Percentiles rank a stretch among this genome's conserved stretches.
These are phyloP conservation scores for Lates calcarifer DNA, from an alignment of 2,113 vertebrate species.

Conservation along the genomic window DNA sequence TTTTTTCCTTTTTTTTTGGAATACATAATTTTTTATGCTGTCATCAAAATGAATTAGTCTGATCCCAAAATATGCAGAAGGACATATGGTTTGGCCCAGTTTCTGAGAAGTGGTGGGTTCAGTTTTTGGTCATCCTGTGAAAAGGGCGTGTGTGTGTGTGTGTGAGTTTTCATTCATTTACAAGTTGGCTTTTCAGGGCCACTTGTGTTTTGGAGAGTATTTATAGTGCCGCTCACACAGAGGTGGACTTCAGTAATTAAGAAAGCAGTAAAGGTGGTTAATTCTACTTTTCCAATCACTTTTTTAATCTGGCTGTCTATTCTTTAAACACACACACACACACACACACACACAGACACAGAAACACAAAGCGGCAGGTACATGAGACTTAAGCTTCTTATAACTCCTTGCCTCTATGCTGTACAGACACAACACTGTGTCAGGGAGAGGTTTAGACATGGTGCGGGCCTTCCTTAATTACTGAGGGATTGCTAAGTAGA, in stretches of 20 bases:
- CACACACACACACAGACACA: constrained; percentile 19
- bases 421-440: constrained; percentile 79
- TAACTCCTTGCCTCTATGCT: constrained; percentile 73
- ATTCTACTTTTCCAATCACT: constrained; percentile 72
- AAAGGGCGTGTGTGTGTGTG: constrained; percentile 38
- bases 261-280: constrained; percentile 77
- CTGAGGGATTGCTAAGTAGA: constrained; percentile 76
- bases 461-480: constrained; percentile 85
- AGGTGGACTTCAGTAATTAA: constrained; percentile 82
- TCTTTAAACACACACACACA: constrained; percentile 12
- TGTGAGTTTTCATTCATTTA: constrained; percentile 46
- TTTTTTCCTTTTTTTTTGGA: constrained; percentile 49
- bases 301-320: constrained; percentile 40
- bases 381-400: constrained; percentile 82
- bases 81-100: constrained; percentile 81
- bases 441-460: constrained; percentile 83
- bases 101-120: constrained; percentile 70
- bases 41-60: constrained; percentile 85
- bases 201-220: constrained; percentile 72
- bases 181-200: constrained; percentile 60
- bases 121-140: constrained; percentile 67
- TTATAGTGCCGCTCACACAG: constrained; percentile 73
- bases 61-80: constrained; percentile 77
- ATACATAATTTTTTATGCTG: constrained; percentile 73
- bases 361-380: constrained; percentile 59